Conservation (phyloP, 2,113 vertebrate genomes). For the Pagrus major region DNA sequence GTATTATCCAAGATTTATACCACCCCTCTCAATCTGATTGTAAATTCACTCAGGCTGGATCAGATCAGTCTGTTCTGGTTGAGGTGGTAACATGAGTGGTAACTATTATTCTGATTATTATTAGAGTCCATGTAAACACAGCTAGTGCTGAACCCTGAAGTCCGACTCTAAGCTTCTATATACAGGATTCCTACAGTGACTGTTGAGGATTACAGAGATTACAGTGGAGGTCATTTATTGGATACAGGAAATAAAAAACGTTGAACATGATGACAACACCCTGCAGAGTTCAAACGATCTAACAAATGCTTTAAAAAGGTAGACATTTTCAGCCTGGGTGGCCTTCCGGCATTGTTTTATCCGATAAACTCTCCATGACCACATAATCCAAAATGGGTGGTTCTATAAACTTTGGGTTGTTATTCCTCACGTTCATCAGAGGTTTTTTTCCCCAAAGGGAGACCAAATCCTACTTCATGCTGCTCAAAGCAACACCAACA, state of each 20-base stretch:
- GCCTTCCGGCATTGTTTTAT: constrained; percentile 27
- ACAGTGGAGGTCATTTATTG: constrained; percentile 22
- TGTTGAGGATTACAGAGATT: constrained; percentile 20
- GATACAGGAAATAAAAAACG: not conserved
- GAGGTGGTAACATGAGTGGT: too few species aligned
- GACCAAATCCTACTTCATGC: constrained; percentile 52
- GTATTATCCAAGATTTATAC: too few species aligned
- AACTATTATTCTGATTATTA: too few species aligned
- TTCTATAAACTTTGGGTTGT: constrained; percentile 9
- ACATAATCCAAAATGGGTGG: constrained; percentile 12
- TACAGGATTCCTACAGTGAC: constrained; percentile 7
- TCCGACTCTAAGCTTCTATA: not conserved
- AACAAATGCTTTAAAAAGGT: not conserved
- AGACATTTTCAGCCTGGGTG: not conserved
- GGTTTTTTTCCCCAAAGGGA: not conserved
- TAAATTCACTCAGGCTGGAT: too few species aligned
- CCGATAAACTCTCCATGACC: constrained; percentile 22
- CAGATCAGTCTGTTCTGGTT: too few species aligned
- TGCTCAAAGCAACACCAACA: constrained; percentile 32
- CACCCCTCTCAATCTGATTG: too few species aligned
- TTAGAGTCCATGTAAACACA: too few species aligned
- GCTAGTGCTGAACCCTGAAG: constrained; percentile 2
- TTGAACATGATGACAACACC: not conserved
- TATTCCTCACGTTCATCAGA: constrained; percentile 3
- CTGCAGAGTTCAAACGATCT: not conserved